Conservation (phyloP, 2,888 invertebrate genomes). For the Caenorhabditis drosophilae region DNA sequence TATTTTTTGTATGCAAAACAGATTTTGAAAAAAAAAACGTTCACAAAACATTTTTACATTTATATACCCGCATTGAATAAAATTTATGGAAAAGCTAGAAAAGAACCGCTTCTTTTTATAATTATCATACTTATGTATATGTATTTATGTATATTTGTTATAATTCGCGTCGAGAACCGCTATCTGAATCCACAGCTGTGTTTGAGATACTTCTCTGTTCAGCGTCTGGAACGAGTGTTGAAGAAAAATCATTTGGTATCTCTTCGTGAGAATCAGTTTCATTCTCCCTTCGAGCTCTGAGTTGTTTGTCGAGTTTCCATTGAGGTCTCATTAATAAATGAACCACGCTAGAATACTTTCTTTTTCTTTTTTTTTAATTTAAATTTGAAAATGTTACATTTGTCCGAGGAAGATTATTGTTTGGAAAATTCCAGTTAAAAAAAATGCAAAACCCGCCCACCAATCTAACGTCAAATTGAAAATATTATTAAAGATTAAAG, state of each 20-base stretch:
- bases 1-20: no score
- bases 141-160: no score
- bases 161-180: conserved; percentile 19
- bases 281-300: conserved; percentile 13
- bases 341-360: conserved; percentile 38
- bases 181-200: conserved; percentile 44
- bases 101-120: no score
- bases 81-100: no score
- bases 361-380: no score
- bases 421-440: conserved; percentile 53
- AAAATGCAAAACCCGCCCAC: conserved; percentile 66
- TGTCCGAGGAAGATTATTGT: conserved; percentile 51
- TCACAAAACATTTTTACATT: no score
- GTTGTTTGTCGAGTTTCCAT: conserved; percentile 45
- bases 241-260: conserved; percentile 14
- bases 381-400: conserved; percentile 35
- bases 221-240: neutral
- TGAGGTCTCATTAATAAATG: conserved; percentile 53
- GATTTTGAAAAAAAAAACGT: no score
- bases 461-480: conserved; percentile 54
- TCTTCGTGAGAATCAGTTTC: conserved; percentile 19
- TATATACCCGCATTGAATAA: no score
- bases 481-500: conserved; percentile 57
- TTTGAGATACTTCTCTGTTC: conserved; percentile 47
- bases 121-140: no score